phyloP scores from a whole-genome alignment of 1,140 invertebrate species.

The Leptinotarsa texana region DNA sequence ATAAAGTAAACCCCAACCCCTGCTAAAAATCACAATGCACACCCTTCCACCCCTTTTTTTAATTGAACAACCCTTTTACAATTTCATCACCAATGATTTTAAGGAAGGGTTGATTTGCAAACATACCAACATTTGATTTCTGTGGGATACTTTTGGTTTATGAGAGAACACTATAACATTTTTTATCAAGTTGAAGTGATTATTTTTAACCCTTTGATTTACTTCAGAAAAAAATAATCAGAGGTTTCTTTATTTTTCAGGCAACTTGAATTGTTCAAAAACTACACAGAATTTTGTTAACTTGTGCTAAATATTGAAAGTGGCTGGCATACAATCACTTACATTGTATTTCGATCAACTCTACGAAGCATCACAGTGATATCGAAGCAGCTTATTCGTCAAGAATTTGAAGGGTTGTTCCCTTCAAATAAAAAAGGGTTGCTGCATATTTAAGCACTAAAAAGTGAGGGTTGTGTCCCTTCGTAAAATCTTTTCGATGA shows the following conservation, averaged over 20 bases:
- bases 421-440: constrained; percentile 38
- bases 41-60: background rate
- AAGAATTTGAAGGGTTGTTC: background rate
- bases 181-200: no score
- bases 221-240: no score
- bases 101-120: background rate
- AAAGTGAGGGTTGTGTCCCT: constrained; percentile 34
- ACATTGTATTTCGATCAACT: background rate
- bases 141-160: background rate
- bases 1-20: background rate
- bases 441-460: constrained; percentile 32
- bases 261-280: background rate
- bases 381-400: no score
- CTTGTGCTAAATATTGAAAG: background rate
- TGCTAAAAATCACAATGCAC: background rate
- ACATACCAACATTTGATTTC: background rate
- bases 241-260: background rate
- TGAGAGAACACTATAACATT: no score
- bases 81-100: background rate
- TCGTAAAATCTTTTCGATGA: constrained; percentile 14
- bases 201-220: no score
- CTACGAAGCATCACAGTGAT: no score
- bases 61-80: background rate
- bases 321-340: background rate
- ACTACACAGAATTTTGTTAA: background rate